These are phyloP conservation scores for Acanthococcus lagerstroemiae DNA, from an alignment of 2,888 invertebrate genomes.

Conservation along the genomic window DNA sequence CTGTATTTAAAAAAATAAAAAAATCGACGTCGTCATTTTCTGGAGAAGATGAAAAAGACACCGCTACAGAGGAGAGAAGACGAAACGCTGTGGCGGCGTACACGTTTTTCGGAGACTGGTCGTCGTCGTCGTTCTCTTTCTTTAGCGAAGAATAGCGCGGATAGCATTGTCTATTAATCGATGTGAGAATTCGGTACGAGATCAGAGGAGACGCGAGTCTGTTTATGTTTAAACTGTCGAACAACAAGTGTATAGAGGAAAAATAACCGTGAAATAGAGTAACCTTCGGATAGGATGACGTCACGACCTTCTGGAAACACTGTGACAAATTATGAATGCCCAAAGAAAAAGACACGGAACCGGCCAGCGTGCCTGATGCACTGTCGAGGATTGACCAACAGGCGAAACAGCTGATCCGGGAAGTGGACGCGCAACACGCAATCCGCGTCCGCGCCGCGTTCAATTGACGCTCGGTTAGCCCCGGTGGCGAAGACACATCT, in stretches of 20 bases:
- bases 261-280: conserved; percentile 31
- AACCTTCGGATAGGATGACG: conserved; percentile 31
- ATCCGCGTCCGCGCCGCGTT: no score
- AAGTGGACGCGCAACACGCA: no score
- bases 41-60: no score
- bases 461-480: no score
- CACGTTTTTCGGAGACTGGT: no score
- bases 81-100: no score
- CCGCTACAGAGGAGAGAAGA: no score
- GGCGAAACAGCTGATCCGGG: background rate
- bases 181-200: conserved; percentile 28
- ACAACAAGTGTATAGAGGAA: conserved; percentile 16
- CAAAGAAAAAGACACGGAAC: conserved; percentile 8
- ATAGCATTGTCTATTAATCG: conserved; percentile 30
- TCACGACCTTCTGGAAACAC: conserved; percentile 29
- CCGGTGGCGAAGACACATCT: no score
- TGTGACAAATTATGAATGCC: conserved; percentile 32
- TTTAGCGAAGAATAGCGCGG: conserved; percentile 17
- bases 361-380: background rate
- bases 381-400: background rate
- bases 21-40: no score
- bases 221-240: conserved; percentile 21
- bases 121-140: no score
- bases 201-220: conserved; percentile 27
- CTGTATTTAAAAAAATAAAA: no score